Percentiles rank a stretch among this genome's conserved stretches.
Evolutionary conservation across 2,113 vertebrate species (phyloP).

Genomic region (Collichthys lucidus): DNA sequence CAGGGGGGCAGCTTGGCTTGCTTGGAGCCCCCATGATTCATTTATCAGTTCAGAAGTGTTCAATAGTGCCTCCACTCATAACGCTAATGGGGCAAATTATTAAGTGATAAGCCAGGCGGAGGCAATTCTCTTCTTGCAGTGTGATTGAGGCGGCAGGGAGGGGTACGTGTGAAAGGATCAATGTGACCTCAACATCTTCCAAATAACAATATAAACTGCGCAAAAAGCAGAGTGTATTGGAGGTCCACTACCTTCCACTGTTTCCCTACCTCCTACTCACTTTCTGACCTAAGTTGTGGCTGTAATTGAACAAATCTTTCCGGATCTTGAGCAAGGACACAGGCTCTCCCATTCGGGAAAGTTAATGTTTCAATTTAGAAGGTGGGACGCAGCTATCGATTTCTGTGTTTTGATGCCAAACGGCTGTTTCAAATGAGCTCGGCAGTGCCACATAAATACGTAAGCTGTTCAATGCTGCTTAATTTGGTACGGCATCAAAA

Average conservation of each 20-base stretch:
- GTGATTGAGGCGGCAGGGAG: conserved; percentile 27
- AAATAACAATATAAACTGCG: background rate
- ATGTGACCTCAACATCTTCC: background rate
- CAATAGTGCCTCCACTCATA: background rate
- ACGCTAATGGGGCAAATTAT: conserved; percentile 55
- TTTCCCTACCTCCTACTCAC: background rate
- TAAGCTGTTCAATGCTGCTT: conserved; percentile 61
- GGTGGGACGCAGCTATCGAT: conserved; percentile 69
- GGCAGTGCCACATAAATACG: conserved; percentile 70
- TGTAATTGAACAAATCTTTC: conserved; percentile 35
- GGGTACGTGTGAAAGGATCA: conserved; percentile 5
- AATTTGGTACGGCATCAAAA: conserved; percentile 70
- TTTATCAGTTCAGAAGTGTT: conserved; percentile 59
- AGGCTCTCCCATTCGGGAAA: conserved; percentile 24
- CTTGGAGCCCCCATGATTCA: conserved; percentile 52
- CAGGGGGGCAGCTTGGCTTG: conserved; percentile 42
- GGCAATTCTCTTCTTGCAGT: conserved; percentile 52
- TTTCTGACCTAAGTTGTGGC: background rate
- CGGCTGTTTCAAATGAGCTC: conserved; percentile 62
- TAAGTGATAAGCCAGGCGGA: conserved; percentile 47
- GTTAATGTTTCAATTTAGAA: conserved; percentile 56
- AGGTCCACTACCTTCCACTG: background rate
- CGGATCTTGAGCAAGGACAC: conserved; percentile 26
- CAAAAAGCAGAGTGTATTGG: background rate
- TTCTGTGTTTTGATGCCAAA: conserved; percentile 61